Evolutionary conservation across 1,140 invertebrate genomes (phyloP).

Genomic region (Listronotus oregonensis): DNA sequence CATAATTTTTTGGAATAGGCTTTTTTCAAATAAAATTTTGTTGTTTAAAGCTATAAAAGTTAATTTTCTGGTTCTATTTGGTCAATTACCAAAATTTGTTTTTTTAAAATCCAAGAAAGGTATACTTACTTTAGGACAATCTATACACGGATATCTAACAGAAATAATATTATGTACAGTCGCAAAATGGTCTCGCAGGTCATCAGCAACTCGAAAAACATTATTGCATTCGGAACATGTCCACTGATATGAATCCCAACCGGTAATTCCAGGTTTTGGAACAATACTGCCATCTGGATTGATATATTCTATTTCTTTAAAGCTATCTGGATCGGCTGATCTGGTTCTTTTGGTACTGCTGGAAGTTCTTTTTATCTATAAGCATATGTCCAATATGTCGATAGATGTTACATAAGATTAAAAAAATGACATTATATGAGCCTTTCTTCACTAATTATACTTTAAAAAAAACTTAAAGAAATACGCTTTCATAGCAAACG

Average conservation of each 20-base stretch:
- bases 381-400: too few relatives aligned
- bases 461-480: too few relatives aligned
- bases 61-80: too few relatives aligned
- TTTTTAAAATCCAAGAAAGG: too few relatives aligned
- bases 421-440: too few relatives aligned
- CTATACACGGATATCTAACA: slow-evolving; percentile 62
- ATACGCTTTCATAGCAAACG: too few relatives aligned
- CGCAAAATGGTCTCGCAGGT: slow-evolving; percentile 61
- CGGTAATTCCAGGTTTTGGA: slow-evolving; percentile 46
- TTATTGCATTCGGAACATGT: slow-evolving; percentile 63
- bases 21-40: too few relatives aligned
- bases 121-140: slow-evolving; percentile 62
- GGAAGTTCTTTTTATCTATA: slow-evolving; percentile 6
- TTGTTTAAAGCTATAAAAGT: not conserved
- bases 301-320: slow-evolving; percentile 43
- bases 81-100: too few relatives aligned
- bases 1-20: too few relatives aligned
- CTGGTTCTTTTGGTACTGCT: slow-evolving; percentile 8
- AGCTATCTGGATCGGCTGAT: slow-evolving; percentile 5
- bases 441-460: too few relatives aligned
- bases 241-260: slow-evolving; percentile 62
- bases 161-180: slow-evolving; percentile 59
- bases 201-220: slow-evolving; percentile 58
- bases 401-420: too few relatives aligned
- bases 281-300: slow-evolving; percentile 52